Percentiles rank a stretch among this genome's conserved stretches.
These are phyloP conservation scores for Archips xylosteana DNA, from an alignment of 2,888 invertebrate genomes.

Conservation along the genomic window DNA sequence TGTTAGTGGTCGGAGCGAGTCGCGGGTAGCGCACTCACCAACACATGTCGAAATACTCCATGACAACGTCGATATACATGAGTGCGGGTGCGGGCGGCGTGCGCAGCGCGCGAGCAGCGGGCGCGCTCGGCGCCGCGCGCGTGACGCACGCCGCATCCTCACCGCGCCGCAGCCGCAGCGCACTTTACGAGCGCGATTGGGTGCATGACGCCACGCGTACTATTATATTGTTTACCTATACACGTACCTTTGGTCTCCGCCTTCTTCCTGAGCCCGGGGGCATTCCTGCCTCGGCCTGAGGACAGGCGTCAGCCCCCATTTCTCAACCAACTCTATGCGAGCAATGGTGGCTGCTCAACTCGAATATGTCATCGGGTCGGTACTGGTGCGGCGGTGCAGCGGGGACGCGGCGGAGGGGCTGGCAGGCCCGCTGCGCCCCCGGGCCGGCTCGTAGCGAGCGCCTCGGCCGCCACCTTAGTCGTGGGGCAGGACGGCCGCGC, in stretches of 20 bases:
- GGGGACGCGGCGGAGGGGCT: slow-evolving; percentile 73
- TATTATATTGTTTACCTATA: slow-evolving; percentile 42
- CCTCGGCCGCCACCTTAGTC: slow-evolving; percentile 71
- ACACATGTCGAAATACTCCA: slow-evolving; percentile 79
- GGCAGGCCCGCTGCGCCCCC: slow-evolving; percentile 79
- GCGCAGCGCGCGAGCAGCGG: slow-evolving; percentile 53
- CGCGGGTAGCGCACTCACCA: slow-evolving; percentile 73
- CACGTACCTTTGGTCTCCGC: slow-evolving; percentile 89
- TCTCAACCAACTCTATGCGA: slow-evolving; percentile 98
- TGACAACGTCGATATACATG: slow-evolving; percentile 57
- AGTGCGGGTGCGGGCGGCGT: slow-evolving; percentile 45
- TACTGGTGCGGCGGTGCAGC: slow-evolving; percentile 65
- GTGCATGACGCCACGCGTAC: slow-evolving; percentile 36
- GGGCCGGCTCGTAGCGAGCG: slow-evolving; percentile 70
- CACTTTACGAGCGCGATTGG: slow-evolving; percentile 36
- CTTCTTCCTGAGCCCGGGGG: slow-evolving; percentile 91
- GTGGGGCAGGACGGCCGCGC: slow-evolving; percentile 58
- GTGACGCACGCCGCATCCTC: slow-evolving; percentile 50
- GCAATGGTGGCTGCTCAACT: slow-evolving; percentile 95
- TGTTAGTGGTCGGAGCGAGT: slow-evolving; percentile 53
- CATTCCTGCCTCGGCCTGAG: slow-evolving; percentile 98
- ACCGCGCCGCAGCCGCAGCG: slow-evolving; percentile 49
- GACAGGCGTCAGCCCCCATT: slow-evolving; percentile 99
- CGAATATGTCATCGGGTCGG: slow-evolving; percentile 81
- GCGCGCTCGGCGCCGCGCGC: slow-evolving; percentile 53